phyloP scores from a whole-genome alignment of 2,797 vertebrate genomes.

The Vireo griseus region DNA sequence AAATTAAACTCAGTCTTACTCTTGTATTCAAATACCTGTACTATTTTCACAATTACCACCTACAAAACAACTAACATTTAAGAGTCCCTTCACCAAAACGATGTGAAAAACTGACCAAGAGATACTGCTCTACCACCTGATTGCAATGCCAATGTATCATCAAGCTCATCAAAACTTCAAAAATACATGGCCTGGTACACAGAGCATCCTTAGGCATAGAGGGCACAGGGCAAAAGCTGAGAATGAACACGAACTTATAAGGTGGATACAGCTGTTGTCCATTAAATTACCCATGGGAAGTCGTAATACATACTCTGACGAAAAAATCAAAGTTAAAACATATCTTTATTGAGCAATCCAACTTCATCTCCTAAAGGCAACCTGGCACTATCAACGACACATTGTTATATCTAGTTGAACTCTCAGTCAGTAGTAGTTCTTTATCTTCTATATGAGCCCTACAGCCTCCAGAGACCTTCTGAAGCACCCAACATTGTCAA shows the following conservation, averaged over 20 bases:
- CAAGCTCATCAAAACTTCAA: not conserved
- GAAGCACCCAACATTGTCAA: not conserved
- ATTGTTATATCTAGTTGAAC: not conserved
- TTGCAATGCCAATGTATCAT: not conserved
- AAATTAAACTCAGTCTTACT: not conserved
- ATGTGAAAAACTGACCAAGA: not conserved
- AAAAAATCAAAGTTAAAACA: not conserved
- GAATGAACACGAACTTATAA: not conserved
- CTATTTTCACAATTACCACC: not conserved
- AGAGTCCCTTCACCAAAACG: not conserved
- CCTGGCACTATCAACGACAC: not conserved
- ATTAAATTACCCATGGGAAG: not conserved
- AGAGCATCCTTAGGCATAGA: not conserved
- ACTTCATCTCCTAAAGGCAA: not conserved
- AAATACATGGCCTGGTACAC: not conserved
- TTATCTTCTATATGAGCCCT: not conserved
- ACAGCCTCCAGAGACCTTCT: not conserved
- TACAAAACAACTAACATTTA: not conserved
- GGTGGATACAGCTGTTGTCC: not conserved
- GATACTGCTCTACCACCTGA: not conserved
- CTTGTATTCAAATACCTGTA: not conserved
- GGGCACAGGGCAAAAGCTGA: not conserved
- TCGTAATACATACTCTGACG: not conserved
- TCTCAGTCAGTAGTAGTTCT: not conserved
- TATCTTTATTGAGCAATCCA: not conserved